phyloP scores from a whole-genome alignment of 2,113 vertebrate species.

The Alces alces region DNA sequence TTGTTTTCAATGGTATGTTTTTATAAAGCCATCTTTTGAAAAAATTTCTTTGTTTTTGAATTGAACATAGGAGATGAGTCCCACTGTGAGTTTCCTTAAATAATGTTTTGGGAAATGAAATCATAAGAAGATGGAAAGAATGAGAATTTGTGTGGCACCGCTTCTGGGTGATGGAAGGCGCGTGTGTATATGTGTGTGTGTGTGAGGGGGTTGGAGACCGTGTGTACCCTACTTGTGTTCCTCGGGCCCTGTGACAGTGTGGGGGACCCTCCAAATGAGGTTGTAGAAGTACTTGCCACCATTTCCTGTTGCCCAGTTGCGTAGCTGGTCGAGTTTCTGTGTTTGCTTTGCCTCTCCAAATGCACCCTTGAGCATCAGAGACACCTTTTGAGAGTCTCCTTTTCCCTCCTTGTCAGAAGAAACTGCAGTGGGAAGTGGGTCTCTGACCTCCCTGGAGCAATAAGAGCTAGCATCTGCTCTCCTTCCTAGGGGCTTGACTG shows the following conservation, averaged over 20 bases:
- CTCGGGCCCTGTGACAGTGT: neutral
- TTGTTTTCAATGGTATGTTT: neutral
- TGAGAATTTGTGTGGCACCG: neutral
- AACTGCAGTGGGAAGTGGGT: neutral
- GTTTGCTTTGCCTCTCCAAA: neutral
- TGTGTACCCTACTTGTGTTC: neutral
- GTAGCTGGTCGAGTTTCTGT: neutral
- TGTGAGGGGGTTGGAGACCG: neutral
- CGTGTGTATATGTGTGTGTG: neutral
- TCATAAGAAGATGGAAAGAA: neutral
- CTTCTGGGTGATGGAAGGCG: neutral
- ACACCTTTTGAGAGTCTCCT: neutral
- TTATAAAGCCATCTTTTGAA: neutral
- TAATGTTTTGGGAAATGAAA: neutral
- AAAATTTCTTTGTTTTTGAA: neutral
- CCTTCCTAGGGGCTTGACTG: constrained; percentile 37
- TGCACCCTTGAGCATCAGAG: neutral
- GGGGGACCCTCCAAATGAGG: neutral
- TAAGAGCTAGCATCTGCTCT: constrained; percentile 31
- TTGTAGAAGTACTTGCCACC: neutral
- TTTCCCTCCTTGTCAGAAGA: neutral
- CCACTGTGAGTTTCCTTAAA: neutral
- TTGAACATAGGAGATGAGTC: neutral
- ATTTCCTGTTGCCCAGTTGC: neutral
- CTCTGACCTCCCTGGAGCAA: neutral